Evolutionary conservation across 92 coral and sea anemone species (phyloP).

Genomic region (Porites divaricata): DNA sequence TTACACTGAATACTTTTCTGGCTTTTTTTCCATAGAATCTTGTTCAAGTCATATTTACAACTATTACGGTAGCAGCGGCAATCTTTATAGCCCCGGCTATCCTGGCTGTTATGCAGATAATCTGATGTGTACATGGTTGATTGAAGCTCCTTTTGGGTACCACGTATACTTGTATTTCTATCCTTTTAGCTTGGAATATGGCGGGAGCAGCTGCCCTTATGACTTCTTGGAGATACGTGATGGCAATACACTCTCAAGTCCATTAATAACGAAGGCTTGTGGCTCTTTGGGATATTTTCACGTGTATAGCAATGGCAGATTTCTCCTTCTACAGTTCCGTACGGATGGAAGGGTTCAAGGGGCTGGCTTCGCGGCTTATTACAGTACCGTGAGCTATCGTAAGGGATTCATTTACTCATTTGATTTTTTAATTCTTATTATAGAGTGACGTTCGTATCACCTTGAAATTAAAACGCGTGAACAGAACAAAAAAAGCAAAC

Average conservation of each 20-base stretch:
- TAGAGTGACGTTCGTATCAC: too few relatives aligned
- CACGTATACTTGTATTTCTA: neutral
- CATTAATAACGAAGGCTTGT: neutral
- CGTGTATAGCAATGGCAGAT: slow-evolving; percentile 21
- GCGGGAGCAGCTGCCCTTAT: neutral
- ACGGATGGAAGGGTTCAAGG: neutral
- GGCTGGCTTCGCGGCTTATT: slow-evolving; percentile 12
- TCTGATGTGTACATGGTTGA: slow-evolving; percentile 16
- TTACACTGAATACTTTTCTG: too few relatives aligned
- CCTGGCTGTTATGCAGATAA: slow-evolving; percentile 4
- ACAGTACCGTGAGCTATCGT: neutral
- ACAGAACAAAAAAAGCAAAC: too few relatives aligned
- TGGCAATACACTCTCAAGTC: neutral
- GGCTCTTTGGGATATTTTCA: neutral
- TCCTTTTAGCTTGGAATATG: slow-evolving; percentile 1
- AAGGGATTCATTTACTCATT: neutral
- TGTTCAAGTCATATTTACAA: neutral
- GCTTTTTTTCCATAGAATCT: too few relatives aligned
- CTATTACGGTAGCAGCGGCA: too few relatives aligned
- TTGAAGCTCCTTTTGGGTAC: neutral
- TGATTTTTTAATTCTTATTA: too few relatives aligned
- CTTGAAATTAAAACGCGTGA: too few relatives aligned
- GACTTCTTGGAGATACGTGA: slow-evolving; percentile 22
- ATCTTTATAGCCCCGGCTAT: neutral
- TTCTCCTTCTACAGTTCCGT: neutral